Evolutionary conservation across 2,113 vertebrate genomes (phyloP), one percentile per base, ranked within the genome.

Genomic region (Neodontobutis hainanensis): DNA sequence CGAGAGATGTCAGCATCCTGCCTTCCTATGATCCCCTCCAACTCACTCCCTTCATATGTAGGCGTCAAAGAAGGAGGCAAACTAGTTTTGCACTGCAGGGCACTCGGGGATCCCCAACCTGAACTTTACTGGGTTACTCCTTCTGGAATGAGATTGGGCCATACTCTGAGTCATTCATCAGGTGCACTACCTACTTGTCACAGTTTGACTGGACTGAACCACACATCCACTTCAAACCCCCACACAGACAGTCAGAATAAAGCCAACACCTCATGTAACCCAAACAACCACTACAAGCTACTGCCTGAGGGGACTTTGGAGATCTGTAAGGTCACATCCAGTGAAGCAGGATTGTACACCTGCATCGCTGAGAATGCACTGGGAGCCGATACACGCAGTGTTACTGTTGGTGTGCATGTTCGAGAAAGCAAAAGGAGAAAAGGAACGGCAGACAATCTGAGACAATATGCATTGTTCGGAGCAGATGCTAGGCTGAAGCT

Each of bases 91-190:
- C 96, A 98, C 67, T 99, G 97, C 75, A 84, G 96, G 51, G 97
- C 97, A 4, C 89, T 98, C 68, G 97, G 95, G 0, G 96, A 98
- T 61, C 97, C 96, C 0, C 94, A 95, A 32, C 96, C 97, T 0
- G 92, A 93, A 68, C 94, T 99, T 77, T 99, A 97, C 79, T 99
- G 97, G 97, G 97, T 99, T 67, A 95, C 90, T 5, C 96, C 97
- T 0, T 80, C 77, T 0, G 97, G 96, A 50, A 65, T 65, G 10
- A 95, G 88, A 75, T 86, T 99, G 58, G 77, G 90, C 1, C 89
- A 94, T 0, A 86, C 86, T 0, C 44, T 10, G 0, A 86, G 51
- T 0, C 85, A 81, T 0, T 81, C 43, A 49, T 68, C 79, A n/a
- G 63, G 59, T 46, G 42, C 9, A 40, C 11, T 55, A 53, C 19